phyloP scores from a whole-genome alignment of 2,888 invertebrate species.

The Orchesella flavescens region DNA sequence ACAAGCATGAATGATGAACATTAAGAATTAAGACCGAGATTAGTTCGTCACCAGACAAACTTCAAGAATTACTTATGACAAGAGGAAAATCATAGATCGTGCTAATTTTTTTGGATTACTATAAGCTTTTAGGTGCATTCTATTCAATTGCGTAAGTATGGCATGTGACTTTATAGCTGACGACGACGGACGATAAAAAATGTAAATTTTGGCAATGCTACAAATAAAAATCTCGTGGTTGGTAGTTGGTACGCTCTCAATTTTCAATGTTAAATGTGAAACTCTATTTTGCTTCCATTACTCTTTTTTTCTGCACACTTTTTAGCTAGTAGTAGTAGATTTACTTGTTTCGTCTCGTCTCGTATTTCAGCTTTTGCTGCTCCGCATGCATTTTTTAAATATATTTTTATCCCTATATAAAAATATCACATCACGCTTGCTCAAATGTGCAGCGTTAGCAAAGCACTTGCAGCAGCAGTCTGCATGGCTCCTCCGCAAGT shows the following conservation, averaged over 20 bases:
- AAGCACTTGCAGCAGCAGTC: not conserved
- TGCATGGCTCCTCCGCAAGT: not conserved
- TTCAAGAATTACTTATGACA: no score
- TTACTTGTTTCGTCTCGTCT: no score
- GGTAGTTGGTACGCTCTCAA: not conserved
- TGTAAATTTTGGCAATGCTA: conserved; percentile 17
- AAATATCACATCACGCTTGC: no score
- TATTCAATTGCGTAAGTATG: not conserved
- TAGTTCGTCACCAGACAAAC: no score
- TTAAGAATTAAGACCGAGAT: no score
- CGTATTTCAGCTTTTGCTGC: no score
- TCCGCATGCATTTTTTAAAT: no score
- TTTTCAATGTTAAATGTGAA: not conserved
- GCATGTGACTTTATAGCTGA: not conserved
- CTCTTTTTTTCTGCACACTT: not conserved
- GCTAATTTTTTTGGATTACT: conserved; percentile 1
- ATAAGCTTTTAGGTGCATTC: not conserved
- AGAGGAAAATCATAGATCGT: no score
- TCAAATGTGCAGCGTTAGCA: no score
- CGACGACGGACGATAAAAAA: not conserved
- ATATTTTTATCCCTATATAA: no score
- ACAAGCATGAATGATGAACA: no score
- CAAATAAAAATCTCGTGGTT: conserved; percentile 14
- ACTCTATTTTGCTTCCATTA: not conserved
- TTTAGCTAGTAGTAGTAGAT: not conserved